Evolutionary conservation across 2,888 invertebrate genomes (phyloP), one percentile per base, ranked within the genome.

Genomic region (Xestia rhomboidea): DNA sequence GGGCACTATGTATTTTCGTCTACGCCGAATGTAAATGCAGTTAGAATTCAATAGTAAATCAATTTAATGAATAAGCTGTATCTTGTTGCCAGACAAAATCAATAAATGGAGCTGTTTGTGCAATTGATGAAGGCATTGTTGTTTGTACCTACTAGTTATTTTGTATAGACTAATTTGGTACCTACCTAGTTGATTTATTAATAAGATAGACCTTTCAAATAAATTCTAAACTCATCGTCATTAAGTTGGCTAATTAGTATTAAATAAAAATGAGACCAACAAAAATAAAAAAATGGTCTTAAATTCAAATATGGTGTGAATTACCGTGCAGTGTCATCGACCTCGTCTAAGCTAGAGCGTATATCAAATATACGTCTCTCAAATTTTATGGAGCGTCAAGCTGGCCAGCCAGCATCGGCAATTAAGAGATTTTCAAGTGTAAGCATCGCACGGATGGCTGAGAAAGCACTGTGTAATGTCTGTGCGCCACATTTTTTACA

Each of bases 321-420:
- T 88, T 88, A 85, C 85, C 68, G 79, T 41, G 63, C 63, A 27
- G 72, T 77, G 95, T 94, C 95, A 92, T 89, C 84, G 95, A 95
- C 93, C 95, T 90, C 90, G 79, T 79, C 88, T 79, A 88, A 85
- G 90, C 90, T 93, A 93, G 93, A 94, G 92, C 91, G 92, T 93
- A 92, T 92, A 89, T 91, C 90, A 90, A 93, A 92, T 91, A 90
- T 93, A 93, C 92, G 92, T 93, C 91, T 94, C 83, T 94, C 84
- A 93, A 94, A 94, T 93, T 96, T 96, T 96, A 96, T 96, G 95
- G 94, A 95, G 93, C 96, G 95, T 94, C 94, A 95, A 95, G 95
- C 90, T 89, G 89, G 87, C 87, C 85, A 67, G 18, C 79, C 70
- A 76, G 88, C 88, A 87, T 88, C 83, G 86, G 92, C 92, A 95